phyloP scores from a whole-genome alignment of 2,888 invertebrate genomes.

The Andrena camellia region DNA sequence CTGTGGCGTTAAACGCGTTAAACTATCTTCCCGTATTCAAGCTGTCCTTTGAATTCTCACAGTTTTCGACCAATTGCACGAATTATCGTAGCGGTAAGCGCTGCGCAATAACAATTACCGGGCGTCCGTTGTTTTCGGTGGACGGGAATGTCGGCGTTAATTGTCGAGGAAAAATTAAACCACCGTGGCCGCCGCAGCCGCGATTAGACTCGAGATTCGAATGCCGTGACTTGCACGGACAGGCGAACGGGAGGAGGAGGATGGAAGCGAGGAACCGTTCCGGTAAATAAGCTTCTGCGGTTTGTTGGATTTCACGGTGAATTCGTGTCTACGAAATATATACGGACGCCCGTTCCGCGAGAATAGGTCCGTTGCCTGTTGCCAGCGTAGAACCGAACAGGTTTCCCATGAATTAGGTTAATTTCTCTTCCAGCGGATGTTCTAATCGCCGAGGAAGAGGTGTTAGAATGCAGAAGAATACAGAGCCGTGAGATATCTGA shows the following conservation, averaged over 20 bases:
- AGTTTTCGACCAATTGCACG: slow-evolving; percentile 15
- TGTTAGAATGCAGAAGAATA: neutral
- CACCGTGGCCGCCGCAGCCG: slow-evolving; percentile 26
- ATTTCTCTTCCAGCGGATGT: slow-evolving; percentile 15
- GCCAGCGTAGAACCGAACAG: slow-evolving; percentile 40
- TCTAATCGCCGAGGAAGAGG: neutral
- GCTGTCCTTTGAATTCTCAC: slow-evolving; percentile 13
- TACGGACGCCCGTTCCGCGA: slow-evolving; percentile 31
- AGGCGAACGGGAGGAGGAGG: neutral
- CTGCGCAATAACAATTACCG: slow-evolving; percentile 32
- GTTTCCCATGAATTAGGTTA: slow-evolving; percentile 27
- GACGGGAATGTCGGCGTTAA: slow-evolving; percentile 16
- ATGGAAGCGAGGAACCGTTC: slow-evolving; percentile 44
- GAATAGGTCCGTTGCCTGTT: slow-evolving; percentile 30
- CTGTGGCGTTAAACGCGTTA: neutral
- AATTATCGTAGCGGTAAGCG: slow-evolving; percentile 15
- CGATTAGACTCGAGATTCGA: slow-evolving; percentile 48
- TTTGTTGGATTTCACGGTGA: slow-evolving; percentile 59
- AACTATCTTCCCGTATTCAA: neutral
- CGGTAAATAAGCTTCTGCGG: slow-evolving; percentile 64
- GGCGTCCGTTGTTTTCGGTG: slow-evolving; percentile 13
- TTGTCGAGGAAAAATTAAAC: slow-evolving; percentile 41
- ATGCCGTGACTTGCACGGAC: slow-evolving; percentile 22
- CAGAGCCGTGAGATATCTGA: neutral
- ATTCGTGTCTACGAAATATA: slow-evolving; percentile 52